Conservation (phyloP, 2,113 vertebrate genomes). For the Sphaerodactylus townsendi region DNA sequence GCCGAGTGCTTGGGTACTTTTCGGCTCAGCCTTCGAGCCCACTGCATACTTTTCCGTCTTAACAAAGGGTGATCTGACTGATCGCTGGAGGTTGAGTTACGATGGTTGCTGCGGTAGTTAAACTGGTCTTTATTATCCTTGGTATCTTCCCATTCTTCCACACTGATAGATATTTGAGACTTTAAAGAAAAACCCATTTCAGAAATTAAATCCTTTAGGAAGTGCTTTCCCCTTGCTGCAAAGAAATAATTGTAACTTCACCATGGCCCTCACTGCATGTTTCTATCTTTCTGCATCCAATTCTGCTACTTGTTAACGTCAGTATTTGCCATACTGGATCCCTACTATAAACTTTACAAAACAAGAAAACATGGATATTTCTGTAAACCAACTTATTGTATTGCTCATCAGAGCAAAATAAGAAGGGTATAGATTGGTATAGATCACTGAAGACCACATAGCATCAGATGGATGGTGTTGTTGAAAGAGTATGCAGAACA, state of each 20-base stretch:
- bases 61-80: slow-evolving; percentile 84
- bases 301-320: neutral
- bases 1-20: slow-evolving; percentile 81
- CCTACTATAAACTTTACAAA: neutral
- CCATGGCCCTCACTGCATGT: neutral
- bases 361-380: neutral
- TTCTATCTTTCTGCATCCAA: neutral
- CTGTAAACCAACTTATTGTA: neutral
- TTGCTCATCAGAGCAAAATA: neutral
- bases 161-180: slow-evolving; percentile 89
- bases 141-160: slow-evolving; percentile 89
- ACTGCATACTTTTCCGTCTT: slow-evolving; percentile 92
- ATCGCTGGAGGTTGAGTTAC: slow-evolving; percentile 82
- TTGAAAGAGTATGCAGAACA: neutral
- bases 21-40: slow-evolving; percentile 88
- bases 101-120: slow-evolving; percentile 71
- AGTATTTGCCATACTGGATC: neutral
- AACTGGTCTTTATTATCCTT: slow-evolving; percentile 83
- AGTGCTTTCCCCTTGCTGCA: neutral
- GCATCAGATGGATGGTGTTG: neutral
- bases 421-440: neutral
- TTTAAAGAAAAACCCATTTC: slow-evolving; percentile 58
- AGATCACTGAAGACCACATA: neutral
- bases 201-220: slow-evolving; percentile 27
- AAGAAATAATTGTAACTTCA: neutral